Conservation (phyloP, 2,888 invertebrate genomes). For the Pantelozetes paolii region DNA sequence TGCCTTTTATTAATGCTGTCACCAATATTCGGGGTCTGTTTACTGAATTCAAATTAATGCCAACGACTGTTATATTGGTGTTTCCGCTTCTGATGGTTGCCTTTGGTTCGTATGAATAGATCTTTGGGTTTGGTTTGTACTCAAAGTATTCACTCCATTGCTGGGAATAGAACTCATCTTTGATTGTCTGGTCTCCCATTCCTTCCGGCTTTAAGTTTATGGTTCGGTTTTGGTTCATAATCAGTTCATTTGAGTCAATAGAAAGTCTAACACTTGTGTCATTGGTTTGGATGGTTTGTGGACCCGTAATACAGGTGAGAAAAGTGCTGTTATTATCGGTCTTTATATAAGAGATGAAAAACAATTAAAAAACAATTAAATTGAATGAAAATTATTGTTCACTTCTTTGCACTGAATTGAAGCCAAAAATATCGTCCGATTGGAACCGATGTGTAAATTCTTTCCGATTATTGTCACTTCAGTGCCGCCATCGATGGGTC, state of each 20-base stretch:
- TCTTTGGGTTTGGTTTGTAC: conserved; percentile 11
- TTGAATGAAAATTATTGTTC: background rate
- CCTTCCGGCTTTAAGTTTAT: background rate
- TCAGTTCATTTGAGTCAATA: conserved; percentile 1
- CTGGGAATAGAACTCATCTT: background rate
- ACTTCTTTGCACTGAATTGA: conserved; percentile 32
- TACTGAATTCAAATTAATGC: conserved; percentile 51
- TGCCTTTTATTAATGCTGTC: background rate
- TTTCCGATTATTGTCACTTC: conserved; percentile 51
- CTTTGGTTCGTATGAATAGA: background rate
- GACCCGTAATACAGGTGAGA: conserved; percentile 2
- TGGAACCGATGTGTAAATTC: conserved; percentile 49
- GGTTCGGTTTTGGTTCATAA: conserved; percentile 13
- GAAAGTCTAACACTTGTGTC: conserved; percentile 19
- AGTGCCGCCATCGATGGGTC: conserved; percentile 54
- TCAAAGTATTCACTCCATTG: conserved; percentile 29
- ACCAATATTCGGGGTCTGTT: conserved; percentile 48
- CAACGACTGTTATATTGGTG: conserved; percentile 50
- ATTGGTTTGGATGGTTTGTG: background rate
- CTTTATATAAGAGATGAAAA: background rate
- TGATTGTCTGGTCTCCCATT: background rate
- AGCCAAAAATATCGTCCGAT: conserved; percentile 17
- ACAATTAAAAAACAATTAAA: background rate
- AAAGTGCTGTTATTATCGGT: conserved; percentile 8
- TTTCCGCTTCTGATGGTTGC: conserved; percentile 50